Percentiles rank a stretch among this genome's conserved stretches.
These are phyloP conservation scores for Onychomys torridus DNA, from an alignment of 2,797 vertebrate species.

Conservation along the genomic window DNA sequence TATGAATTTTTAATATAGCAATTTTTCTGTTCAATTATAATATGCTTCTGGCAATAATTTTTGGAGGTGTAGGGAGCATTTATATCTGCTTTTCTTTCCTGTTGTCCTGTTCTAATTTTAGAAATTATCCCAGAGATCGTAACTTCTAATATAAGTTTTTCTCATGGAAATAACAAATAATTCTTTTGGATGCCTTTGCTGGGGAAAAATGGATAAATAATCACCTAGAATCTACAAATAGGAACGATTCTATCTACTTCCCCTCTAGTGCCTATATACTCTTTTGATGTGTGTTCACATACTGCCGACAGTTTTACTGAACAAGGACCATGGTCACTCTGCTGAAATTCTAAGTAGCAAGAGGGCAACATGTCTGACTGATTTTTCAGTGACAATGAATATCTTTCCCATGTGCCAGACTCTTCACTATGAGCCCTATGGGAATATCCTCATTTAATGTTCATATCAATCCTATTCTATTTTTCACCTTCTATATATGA, in stretches of 20 bases:
- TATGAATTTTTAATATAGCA: constrained; percentile 72
- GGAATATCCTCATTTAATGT: constrained; percentile 38
- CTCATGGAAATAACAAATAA: background rate
- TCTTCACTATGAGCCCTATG: background rate
- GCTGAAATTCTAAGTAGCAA: background rate
- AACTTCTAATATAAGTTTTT: constrained; percentile 46
- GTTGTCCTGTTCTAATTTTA: constrained; percentile 59
- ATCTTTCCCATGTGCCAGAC: constrained; percentile 3
- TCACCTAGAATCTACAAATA: background rate
- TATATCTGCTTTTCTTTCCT: constrained; percentile 22
- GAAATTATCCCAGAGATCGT: constrained; percentile 46
- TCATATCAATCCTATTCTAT: background rate
- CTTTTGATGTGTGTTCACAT: background rate
- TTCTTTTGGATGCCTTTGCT: background rate
- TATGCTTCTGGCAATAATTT: constrained; percentile 64
- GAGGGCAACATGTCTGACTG: background rate
- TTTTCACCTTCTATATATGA: constrained; percentile 10
- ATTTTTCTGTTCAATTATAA: constrained; percentile 70
- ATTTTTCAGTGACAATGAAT: background rate
- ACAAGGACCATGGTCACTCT: background rate
- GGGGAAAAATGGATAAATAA: constrained; percentile 8
- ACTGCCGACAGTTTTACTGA: background rate
- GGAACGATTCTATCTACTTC: background rate
- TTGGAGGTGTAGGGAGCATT: constrained; percentile 50
- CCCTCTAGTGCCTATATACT: background rate